Evolutionary conservation across 1,140 invertebrate genomes (phyloP).

Genomic region (Maconellicoccus hirsutus): DNA sequence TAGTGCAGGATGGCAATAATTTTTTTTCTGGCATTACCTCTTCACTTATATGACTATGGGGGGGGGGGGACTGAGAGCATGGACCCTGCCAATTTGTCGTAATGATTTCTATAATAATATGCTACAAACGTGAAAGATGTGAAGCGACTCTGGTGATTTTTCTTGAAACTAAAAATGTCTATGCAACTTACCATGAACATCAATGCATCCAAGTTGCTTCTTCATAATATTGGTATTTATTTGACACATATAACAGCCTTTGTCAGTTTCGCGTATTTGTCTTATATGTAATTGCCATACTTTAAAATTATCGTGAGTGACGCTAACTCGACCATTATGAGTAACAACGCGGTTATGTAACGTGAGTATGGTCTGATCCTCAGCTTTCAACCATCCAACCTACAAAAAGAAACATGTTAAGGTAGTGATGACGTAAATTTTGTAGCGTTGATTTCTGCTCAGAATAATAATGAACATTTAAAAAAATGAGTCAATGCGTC

Average conservation of each 20-base stretch:
- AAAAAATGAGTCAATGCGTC: too few relatives aligned
- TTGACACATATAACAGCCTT: slow-evolving; percentile 72
- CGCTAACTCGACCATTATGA: slow-evolving; percentile 69
- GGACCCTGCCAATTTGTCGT: too few relatives aligned
- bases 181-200: slow-evolving; percentile 43
- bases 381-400: slow-evolving; percentile 81
- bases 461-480: too few relatives aligned
- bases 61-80: too few relatives aligned
- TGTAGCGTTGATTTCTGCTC: too few relatives aligned
- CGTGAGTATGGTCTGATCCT: slow-evolving; percentile 77
- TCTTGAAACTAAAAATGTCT: too few relatives aligned
- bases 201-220: slow-evolving; percentile 73
- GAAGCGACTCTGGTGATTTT: too few relatives aligned
- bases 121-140: too few relatives aligned
- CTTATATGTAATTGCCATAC: slow-evolving; percentile 67
- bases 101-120: too few relatives aligned
- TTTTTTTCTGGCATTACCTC: too few relatives aligned
- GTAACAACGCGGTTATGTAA: slow-evolving; percentile 76
- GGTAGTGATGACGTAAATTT: background rate
- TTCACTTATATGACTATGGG: too few relatives aligned
- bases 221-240: slow-evolving; percentile 82
- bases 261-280: slow-evolving; percentile 55
- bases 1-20: too few relatives aligned
- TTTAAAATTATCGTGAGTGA: slow-evolving; percentile 56
- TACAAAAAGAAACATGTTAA: slow-evolving; percentile 34